A percentile compares a stretch with the other conserved stretches of the same genome.
Conservation (phyloP, 2,888 invertebrate species). For the Metacarcinus magister region DNA sequence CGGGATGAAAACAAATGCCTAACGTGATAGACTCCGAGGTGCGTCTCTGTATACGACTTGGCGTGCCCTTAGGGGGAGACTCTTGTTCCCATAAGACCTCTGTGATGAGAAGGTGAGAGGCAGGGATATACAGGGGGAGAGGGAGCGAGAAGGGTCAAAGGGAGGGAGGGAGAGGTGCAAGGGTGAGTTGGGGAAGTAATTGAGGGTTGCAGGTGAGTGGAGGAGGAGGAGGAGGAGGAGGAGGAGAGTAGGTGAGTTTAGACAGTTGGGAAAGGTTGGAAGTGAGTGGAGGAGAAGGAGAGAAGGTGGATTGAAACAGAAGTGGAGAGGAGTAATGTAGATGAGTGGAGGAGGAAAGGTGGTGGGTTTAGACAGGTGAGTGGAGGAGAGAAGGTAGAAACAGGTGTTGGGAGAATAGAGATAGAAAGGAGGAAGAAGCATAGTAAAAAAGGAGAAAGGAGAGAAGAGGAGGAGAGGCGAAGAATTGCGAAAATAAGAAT, state of each 20-base stretch:
- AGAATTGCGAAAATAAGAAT: too few species aligned
- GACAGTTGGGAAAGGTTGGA: not conserved
- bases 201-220: not conserved
- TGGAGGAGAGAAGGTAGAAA: not conserved
- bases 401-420: not conserved
- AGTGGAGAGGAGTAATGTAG: not conserved
- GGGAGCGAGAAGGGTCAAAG: not conserved
- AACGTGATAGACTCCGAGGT: not conserved
- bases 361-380: not conserved
- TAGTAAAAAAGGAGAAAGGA: not conserved
- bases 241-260: not conserved
- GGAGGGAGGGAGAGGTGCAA: not conserved
- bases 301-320: not conserved
- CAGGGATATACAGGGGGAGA: not conserved
- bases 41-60: not conserved
- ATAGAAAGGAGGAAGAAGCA: not conserved
- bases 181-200: not conserved
- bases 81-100: slow-evolving; percentile 59
- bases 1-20: slow-evolving; percentile 48
- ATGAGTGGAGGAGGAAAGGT: not conserved
- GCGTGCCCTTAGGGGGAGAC: not conserved
- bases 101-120: not conserved
- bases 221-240: not conserved
- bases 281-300: not conserved
- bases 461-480: too few species aligned